phyloP scores from a whole-genome alignment of 1,140 invertebrate genomes.

The Drosophila truncata region DNA sequence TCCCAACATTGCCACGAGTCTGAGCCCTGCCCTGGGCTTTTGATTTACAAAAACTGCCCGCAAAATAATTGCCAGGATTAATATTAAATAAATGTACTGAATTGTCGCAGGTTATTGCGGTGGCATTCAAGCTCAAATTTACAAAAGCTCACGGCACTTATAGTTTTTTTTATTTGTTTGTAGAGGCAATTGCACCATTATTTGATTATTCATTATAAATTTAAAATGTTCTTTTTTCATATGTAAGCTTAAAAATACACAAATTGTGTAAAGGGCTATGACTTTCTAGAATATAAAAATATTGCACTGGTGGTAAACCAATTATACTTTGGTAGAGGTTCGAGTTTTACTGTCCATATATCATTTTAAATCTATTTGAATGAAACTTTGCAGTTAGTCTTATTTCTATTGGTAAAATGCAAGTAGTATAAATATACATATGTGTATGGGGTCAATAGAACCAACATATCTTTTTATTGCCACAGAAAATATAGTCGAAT shows the following conservation, averaged over 20 bases:
- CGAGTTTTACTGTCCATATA: not conserved
- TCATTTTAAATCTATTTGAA: not conserved
- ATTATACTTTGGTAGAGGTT: no score
- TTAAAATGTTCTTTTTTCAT: not conserved
- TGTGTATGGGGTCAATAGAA: no score
- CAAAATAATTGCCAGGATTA: slow-evolving; percentile 49
- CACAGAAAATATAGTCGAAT: not conserved
- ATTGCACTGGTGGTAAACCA: not conserved
- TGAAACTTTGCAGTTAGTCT: not conserved
- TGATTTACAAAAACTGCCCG: slow-evolving; percentile 28
- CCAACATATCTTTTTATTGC: not conserved
- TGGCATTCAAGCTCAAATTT: slow-evolving; percentile 3
- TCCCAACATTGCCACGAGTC: slow-evolving; percentile 24
- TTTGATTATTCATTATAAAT: not conserved
- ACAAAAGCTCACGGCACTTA: slow-evolving; percentile 4
- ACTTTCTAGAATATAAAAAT: not conserved
- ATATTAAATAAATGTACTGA: slow-evolving; percentile 38
- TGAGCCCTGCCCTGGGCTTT: slow-evolving; percentile 16
- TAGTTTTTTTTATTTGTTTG: slow-evolving; percentile 4
- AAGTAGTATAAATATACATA: no score
- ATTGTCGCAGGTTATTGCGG: slow-evolving; percentile 9
- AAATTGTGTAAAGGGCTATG: not conserved
- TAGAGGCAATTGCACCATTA: not conserved
- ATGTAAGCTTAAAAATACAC: not conserved
- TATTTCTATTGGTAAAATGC: not conserved